Evolutionary conservation across 2,888 invertebrate genomes (phyloP).

Genomic region (Argynnis bischoffii): DNA sequence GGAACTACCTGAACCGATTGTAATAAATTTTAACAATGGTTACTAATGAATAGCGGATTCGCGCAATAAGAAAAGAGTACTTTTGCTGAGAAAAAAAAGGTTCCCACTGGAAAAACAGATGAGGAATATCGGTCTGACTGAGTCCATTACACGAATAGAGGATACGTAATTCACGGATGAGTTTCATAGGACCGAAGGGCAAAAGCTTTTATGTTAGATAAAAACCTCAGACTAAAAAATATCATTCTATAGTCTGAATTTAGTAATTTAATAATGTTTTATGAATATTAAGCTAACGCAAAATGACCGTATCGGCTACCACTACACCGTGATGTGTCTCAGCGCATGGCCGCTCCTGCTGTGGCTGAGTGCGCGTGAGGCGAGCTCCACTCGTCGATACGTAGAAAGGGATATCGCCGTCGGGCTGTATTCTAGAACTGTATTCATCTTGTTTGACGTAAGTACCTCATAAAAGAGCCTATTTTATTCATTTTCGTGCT

Average conservation of each 20-base stretch:
- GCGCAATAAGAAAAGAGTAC: too few species aligned
- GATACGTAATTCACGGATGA: too few species aligned
- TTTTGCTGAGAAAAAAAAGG: too few species aligned
- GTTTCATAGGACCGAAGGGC: too few species aligned
- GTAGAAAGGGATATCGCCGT: conserved; percentile 91
- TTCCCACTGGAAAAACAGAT: too few species aligned
- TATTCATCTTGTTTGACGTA: conserved; percentile 92
- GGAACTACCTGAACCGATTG: too few species aligned
- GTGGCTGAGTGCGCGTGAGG: conserved; percentile 82
- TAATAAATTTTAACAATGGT: too few species aligned
- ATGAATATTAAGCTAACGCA: conserved; percentile 80
- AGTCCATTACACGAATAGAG: too few species aligned
- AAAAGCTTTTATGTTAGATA: too few species aligned
- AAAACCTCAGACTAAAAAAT: too few species aligned
- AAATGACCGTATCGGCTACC: conserved; percentile 92
- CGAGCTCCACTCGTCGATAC: conserved; percentile 81
- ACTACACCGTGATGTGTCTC: conserved; percentile 91
- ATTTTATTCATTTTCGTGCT: background rate
- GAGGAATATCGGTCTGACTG: too few species aligned
- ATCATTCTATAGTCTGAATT: background rate
- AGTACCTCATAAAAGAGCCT: conserved; percentile 44
- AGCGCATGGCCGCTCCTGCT: conserved; percentile 90
- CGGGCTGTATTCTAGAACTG: conserved; percentile 89
- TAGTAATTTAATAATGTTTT: background rate
- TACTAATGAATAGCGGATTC: too few species aligned